Evolutionary conservation across 1,140 invertebrate genomes (phyloP), one percentile per base, ranked within the genome.

Genomic region (Hylyphantes graminicola): DNA sequence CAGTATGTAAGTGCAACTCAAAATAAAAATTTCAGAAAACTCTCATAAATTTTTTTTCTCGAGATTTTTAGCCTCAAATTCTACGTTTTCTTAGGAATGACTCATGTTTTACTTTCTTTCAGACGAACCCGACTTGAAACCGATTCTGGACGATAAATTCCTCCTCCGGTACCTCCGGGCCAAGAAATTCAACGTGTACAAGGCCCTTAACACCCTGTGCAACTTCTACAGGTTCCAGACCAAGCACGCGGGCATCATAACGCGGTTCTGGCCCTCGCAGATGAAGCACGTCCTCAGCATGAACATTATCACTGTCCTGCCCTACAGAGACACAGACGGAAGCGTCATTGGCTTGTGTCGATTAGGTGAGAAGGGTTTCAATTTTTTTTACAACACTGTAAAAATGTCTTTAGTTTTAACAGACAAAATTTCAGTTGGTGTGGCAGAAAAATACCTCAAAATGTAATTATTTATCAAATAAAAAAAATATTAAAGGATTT

Each of bases 251-350:
- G 50, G n/a, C 2, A 85, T 83, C 5, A 73, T 85, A 13, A 85
- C 80, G 13, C 48, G 61, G 13, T 61, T 85, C 48, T 50, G 17
- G 53, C 81, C 79, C 2, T 55, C 63, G 12, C 48, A 82, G 11
- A 3, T 85, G 6, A 64, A 85, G 19, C 82, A 85, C 11, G 78
- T 85, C 19, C 61, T 72, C 19, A 65, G 85, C 12, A 67, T 85
- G 67, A 85, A 73, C 21, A 35, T 65, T 9, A 19, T 59, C 0
- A 59, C 15, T 8, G 10, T 85, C 8, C 19, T 85, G 50, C 85
- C 79, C 1, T n/a, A 67, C 2, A 51, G 67, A 8, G 68, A 85
- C 10, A n/a, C 53, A 53, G 70, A 85, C 10, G 85, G 85, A 8
- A n/a, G 19, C n/a, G 21, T 54, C 0, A 70, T 85, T 12, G 59